A percentile compares a stretch with the other conserved stretches of the same genome.
These are phyloP conservation scores for Rhinichthys klamathensis DNA, from an alignment of 2,113 vertebrate species.

Conservation along the genomic window DNA sequence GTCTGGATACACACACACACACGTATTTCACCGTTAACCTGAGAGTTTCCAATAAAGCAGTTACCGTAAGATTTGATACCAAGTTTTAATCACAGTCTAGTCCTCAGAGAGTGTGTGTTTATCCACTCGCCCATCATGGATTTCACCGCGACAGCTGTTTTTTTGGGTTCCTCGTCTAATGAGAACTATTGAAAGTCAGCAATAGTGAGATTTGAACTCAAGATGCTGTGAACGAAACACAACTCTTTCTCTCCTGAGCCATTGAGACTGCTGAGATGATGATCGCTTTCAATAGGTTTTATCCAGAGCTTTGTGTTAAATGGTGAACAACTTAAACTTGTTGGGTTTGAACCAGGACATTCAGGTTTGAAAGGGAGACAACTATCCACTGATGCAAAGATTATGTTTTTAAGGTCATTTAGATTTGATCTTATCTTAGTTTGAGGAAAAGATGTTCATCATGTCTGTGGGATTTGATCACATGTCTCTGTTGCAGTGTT, in stretches of 20 bases:
- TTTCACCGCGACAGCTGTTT: accelerated
- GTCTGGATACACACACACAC: too few relatives aligned
- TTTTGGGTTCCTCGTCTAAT: neutral
- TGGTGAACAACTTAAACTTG: neutral
- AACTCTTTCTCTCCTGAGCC: neutral
- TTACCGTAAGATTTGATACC: neutral
- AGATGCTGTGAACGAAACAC: neutral
- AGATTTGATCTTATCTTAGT: neutral
- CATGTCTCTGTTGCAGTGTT: neutral
- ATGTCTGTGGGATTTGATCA: neutral
- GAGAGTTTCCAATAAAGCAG: neutral
- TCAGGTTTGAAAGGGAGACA: too few relatives aligned
- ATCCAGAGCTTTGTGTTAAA: neutral
- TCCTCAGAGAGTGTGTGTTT: neutral
- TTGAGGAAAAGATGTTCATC: too few relatives aligned
- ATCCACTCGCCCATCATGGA: neutral
- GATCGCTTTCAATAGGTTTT: neutral
- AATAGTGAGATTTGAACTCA: neutral
- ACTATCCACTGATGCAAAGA: neutral
- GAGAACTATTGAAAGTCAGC: neutral
- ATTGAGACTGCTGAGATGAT: too few relatives aligned
- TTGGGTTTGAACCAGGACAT: neutral
- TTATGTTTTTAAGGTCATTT: neutral
- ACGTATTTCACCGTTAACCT: neutral
- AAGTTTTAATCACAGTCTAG: neutral